Evolutionary conservation across 2,113 vertebrate species (phyloP), one percentile per base, ranked within the genome.

Genomic region (Tachycineta bicolor): DNA sequence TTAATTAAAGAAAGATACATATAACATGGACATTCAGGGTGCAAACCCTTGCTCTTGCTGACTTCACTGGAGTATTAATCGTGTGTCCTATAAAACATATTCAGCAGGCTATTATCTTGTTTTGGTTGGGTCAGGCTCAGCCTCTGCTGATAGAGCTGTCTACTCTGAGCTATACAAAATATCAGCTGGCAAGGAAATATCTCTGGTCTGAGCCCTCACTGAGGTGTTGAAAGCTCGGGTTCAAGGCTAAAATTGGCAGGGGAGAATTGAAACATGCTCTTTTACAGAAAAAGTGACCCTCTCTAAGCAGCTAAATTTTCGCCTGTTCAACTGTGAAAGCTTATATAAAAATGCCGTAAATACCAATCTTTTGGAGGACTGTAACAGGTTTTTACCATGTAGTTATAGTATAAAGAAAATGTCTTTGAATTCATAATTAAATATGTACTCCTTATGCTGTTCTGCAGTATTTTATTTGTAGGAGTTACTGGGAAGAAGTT

Each of bases 401-500:
- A 65, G 28, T 23, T 96, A 28, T 58, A 68, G 9, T n/a, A 13
- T 56, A 84, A 70, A 62, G 44, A 26, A 53, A 64, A 37, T 64
- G 34, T 53, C 87, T 85, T 88, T 73, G 89, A 58, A 89, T 73
- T 85, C 15, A 34, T 59, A 87, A 60, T 70, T 33, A 70, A 82
- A 69, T 74, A 58, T 46, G 70, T 71, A 65, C 9, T 23, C 44
- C 26, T 91, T 83, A 79, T 76, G 69, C 81, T 2, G 0, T 83
- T 95, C 86, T 69, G n/a, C 83, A 50, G 41, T 77, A 47, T 73
- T 90, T 94, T 82, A 46, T 90, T 83, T 92, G 71, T 86, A 80
- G 79, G 71, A 88, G 55, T 90, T 90, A 70, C 75, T 1, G 5
- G 79, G 71, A 96, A 80, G 83, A 58, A 62, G n/a, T 83, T 90